Conservation (phyloP, 2,888 invertebrate genomes). For the Tetranychus piercei region DNA sequence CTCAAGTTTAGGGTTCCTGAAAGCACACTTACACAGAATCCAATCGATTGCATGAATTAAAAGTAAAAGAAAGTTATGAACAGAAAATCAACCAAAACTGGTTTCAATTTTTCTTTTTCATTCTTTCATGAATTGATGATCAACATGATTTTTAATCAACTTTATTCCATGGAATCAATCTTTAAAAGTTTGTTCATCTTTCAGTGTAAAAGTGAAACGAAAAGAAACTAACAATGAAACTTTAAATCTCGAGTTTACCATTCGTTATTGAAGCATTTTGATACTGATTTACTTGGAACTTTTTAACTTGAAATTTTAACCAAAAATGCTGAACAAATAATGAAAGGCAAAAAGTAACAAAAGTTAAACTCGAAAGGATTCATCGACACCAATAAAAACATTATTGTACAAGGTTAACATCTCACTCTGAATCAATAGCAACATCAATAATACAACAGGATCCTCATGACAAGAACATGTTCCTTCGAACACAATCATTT, state of each 20-base stretch:
- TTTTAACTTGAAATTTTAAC: background rate
- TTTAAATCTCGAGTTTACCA: no score
- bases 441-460: background rate
- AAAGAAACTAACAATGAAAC: no score
- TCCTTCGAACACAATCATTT: background rate
- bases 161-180: no score
- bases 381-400: background rate
- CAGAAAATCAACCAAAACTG: background rate
- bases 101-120: background rate
- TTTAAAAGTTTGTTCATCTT: no score
- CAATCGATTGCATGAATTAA: background rate
- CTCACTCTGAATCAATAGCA: background rate
- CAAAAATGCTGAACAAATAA: background rate
- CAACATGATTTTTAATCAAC: no score
- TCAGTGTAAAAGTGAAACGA: no score
- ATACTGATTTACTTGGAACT: no score
- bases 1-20: background rate
- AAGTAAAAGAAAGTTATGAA: background rate
- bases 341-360: no score
- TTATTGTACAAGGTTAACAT: background rate
- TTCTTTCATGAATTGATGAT: no score
- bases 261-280: no score
- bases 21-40: no score
- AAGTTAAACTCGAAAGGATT: background rate
- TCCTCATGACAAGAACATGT: background rate